These are phyloP conservation scores for Odontesthes bonariensis DNA, from an alignment of 2,113 vertebrate genomes.

Conservation along the genomic window DNA sequence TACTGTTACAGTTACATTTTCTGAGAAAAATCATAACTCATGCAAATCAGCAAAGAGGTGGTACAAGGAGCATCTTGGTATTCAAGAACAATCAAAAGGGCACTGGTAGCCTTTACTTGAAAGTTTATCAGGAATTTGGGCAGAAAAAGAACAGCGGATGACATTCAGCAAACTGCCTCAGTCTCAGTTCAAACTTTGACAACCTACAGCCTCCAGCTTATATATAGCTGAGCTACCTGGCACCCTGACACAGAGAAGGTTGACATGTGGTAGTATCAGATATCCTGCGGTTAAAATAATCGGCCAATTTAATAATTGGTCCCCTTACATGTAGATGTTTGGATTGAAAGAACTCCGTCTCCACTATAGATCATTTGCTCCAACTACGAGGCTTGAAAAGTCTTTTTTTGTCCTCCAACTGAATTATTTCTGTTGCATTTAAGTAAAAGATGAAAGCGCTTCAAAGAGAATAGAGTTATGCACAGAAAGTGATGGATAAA, in stretches of 20 bases:
- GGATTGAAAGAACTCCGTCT: too few species aligned
- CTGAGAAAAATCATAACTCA: not conserved
- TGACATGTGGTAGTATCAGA: not conserved
- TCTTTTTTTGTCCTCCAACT: not conserved
- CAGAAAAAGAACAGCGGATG: too few species aligned
- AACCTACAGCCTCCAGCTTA: too few species aligned
- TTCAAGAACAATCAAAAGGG: not conserved
- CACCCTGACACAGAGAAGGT: not conserved
- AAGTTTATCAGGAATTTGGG: too few species aligned
- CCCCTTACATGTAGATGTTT: too few species aligned
- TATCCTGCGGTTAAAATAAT: not conserved
- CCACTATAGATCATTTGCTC: slow-evolving; percentile 5
- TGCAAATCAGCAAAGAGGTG: not conserved
- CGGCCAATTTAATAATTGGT: too few species aligned
- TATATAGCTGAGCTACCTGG: too few species aligned
- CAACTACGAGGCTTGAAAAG: not conserved
- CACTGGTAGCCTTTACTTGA: too few species aligned
- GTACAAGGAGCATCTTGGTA: not conserved
- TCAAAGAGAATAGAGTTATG: slow-evolving; percentile 15
- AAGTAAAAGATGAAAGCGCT: slow-evolving; percentile 15
- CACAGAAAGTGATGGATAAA: slow-evolving; percentile 1
- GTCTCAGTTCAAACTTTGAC: too few species aligned
- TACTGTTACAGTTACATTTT: not conserved
- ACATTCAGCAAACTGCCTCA: too few species aligned
- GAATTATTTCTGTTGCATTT: not conserved